Evolutionary conservation across 2,113 vertebrate species (phyloP).

Genomic region (Leptocoma aspasia): DNA sequence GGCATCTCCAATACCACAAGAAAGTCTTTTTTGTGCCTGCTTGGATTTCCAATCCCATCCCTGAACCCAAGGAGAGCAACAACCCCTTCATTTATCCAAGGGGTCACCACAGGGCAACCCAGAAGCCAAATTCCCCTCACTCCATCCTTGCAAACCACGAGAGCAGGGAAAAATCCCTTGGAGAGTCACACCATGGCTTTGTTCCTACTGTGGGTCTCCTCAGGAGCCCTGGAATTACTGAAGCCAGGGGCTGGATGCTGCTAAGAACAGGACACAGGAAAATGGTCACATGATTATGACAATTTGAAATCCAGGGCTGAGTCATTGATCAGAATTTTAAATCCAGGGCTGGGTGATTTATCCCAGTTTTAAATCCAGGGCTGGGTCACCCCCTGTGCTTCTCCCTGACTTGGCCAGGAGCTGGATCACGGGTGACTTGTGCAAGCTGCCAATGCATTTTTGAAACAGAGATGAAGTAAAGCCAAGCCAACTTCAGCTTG

Average conservation of each 20-base stretch:
- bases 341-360: not conserved
- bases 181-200: not conserved
- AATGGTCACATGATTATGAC: fast-evolving
- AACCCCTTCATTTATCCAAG: not conserved
- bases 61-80: not conserved
- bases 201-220: fast-evolving
- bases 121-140: not conserved
- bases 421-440: not conserved
- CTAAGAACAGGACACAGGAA: not conserved
- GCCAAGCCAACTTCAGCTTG: not conserved
- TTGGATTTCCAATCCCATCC: not conserved
- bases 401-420: not conserved
- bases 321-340: not conserved
- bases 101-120: not conserved
- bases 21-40: not conserved
- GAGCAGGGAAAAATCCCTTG: not conserved
- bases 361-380: not conserved
- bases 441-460: not conserved
- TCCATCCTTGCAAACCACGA: not conserved
- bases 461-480: not conserved
- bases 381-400: not conserved
- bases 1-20: not conserved
- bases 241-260: not conserved
- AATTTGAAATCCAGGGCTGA: not conserved
- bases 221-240: not conserved